Evolutionary conservation across 2,888 invertebrate genomes (phyloP).

Genomic region (Ichneumoninae sp.): DNA sequence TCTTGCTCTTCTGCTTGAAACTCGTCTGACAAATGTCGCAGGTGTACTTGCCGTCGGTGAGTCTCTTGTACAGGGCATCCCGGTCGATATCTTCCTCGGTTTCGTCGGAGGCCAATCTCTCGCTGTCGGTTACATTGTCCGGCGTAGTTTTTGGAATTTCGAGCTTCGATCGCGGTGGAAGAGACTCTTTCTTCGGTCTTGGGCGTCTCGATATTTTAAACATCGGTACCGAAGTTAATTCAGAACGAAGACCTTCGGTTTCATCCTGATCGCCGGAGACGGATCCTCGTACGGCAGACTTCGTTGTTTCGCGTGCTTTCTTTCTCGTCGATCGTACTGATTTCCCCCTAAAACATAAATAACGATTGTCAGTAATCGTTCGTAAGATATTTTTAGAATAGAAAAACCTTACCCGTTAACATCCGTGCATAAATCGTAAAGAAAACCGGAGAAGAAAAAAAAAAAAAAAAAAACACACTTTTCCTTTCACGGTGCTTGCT

Average conservation of each 20-base stretch:
- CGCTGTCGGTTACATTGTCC: slow-evolving; percentile 18
- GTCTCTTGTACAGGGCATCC: slow-evolving; percentile 63
- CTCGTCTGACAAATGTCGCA: slow-evolving; percentile 70
- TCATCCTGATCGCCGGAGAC: background rate
- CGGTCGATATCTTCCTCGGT: slow-evolving; percentile 32
- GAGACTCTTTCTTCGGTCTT: background rate
- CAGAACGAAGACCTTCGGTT: background rate
- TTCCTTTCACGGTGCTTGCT: slow-evolving; percentile 35
- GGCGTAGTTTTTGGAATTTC: background rate
- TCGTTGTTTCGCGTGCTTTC: background rate
- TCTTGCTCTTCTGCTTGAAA: slow-evolving; percentile 75
- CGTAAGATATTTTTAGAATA: background rate
- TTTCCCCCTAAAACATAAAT: slow-evolving; percentile 52
- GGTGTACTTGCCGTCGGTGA: slow-evolving; percentile 67
- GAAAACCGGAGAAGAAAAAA: background rate
- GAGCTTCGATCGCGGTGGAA: background rate
- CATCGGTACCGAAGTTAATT: background rate
- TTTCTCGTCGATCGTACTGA: slow-evolving; percentile 3
- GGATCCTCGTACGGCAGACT: background rate
- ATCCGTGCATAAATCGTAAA: slow-evolving; percentile 9
- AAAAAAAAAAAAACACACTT: slow-evolving; percentile 42
- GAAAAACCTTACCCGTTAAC: background rate
- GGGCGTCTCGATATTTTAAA: slow-evolving; percentile 6
- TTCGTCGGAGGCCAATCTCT: slow-evolving; percentile 8
- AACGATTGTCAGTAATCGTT: slow-evolving; percentile 36